A percentile compares a stretch with the other conserved stretches of the same genome.
phyloP scores from a whole-genome alignment of 53 echinoderm and acorn worm genomes.

The Pentamera pediparva region DNA sequence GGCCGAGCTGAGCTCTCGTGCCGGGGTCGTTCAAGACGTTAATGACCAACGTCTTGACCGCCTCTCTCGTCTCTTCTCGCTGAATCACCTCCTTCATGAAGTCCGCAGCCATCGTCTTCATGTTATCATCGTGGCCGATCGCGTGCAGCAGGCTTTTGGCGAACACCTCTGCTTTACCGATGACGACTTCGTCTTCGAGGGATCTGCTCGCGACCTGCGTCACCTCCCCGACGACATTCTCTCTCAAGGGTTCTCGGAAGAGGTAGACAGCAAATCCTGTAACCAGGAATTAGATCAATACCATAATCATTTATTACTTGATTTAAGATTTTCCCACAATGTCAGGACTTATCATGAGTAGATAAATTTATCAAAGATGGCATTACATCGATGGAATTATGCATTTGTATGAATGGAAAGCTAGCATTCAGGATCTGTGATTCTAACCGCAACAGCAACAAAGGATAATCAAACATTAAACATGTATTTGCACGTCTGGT shows the following conservation, averaged over 20 bases:
- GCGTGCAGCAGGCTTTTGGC: slow-evolving; percentile 68
- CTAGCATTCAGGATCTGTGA: too few relatives aligned
- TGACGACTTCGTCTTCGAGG: slow-evolving; percentile 65
- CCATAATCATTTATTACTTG: background rate
- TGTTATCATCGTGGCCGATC: slow-evolving; percentile 61
- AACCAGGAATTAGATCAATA: background rate
- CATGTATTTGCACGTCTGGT: too few relatives aligned
- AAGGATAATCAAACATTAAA: too few relatives aligned
- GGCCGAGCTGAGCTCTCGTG: slow-evolving; percentile 51
- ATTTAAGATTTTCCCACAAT: background rate
- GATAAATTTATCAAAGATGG: background rate
- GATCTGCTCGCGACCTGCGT: slow-evolving; percentile 77
- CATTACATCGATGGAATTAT: background rate
- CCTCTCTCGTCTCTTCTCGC: slow-evolving; percentile 50
- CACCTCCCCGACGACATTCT: slow-evolving; percentile 76
- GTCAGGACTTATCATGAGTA: background rate
- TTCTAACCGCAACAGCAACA: background rate
- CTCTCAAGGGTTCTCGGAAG: slow-evolving; percentile 65
- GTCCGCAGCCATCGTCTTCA: slow-evolving; percentile 54
- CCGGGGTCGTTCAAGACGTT: slow-evolving; percentile 59
- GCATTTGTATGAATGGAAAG: background rate
- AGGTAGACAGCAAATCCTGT: slow-evolving; percentile 57
- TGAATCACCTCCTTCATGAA: slow-evolving; percentile 57
- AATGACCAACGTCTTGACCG: slow-evolving; percentile 41
- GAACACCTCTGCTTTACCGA: slow-evolving; percentile 70